These are phyloP conservation scores for Mesocricetus auratus DNA, from an alignment of 2,113 vertebrate species.

Conservation along the genomic window DNA sequence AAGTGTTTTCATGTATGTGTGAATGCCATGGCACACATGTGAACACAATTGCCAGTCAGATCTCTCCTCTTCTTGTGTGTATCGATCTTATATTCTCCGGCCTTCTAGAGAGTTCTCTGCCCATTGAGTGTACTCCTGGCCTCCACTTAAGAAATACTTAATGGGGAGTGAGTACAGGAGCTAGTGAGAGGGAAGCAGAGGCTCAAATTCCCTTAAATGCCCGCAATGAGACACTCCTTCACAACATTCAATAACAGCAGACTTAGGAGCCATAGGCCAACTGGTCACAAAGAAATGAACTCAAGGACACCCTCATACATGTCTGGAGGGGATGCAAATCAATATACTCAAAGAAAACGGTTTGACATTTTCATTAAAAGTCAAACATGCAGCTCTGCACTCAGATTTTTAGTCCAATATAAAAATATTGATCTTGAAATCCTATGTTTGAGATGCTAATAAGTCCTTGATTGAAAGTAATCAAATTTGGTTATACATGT, in stretches of 20 bases:
- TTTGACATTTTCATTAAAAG: not conserved
- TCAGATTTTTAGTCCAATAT: not conserved
- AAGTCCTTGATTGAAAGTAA: not conserved
- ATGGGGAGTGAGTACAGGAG: too few relatives aligned
- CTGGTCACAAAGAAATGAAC: not conserved
- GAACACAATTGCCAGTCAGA: not conserved
- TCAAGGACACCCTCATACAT: not conserved
- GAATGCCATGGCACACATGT: not conserved
- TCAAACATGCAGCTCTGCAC: not conserved
- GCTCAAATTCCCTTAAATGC: not conserved
- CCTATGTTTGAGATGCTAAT: not conserved
- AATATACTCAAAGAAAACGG: not conserved
- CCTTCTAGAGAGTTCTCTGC: not conserved
- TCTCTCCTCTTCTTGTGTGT: not conserved
- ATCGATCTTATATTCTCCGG: not conserved
- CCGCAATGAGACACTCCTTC: not conserved
- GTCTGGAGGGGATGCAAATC: not conserved
- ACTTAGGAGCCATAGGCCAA: not conserved
- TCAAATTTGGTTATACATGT: not conserved
- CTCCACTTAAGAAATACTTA: too few relatives aligned
- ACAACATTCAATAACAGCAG: not conserved
- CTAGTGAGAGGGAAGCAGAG: too few relatives aligned
- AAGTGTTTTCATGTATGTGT: not conserved
- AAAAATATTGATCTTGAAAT: not conserved
- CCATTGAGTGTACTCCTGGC: too few relatives aligned